Evolutionary conservation across 2,888 invertebrate species (phyloP).

Genomic region (Chaitophorus viminalis): DNA sequence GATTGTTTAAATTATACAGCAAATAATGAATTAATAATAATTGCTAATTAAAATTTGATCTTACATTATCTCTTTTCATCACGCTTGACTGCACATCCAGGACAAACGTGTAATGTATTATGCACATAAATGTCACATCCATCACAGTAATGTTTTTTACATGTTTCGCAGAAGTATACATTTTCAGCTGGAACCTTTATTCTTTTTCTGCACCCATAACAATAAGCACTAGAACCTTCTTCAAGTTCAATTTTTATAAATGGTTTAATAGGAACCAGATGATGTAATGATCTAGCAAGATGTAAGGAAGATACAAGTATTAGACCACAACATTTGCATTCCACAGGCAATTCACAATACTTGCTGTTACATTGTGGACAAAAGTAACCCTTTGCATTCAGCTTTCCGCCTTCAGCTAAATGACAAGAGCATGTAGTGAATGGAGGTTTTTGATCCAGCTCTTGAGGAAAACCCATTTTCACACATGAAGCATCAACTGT

Average conservation of each 20-base stretch:
- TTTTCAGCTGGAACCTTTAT: constrained; percentile 78
- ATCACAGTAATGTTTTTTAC: constrained; percentile 84
- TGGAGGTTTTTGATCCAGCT: constrained; percentile 74
- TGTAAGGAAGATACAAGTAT: constrained; percentile 98
- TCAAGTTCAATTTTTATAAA: constrained; percentile 79
- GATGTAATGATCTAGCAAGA: constrained; percentile 96
- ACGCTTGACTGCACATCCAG: constrained; percentile 80
- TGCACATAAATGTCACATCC: constrained; percentile 97
- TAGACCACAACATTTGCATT: constrained; percentile 94
- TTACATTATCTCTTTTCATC: constrained; percentile 48
- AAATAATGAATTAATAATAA: neutral
- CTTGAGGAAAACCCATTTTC: constrained; percentile 97
- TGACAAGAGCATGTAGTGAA: constrained; percentile 89
- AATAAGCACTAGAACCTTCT: constrained; percentile 66
- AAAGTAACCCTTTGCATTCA: constrained; percentile 82
- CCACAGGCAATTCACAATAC: constrained; percentile 97
- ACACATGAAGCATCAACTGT: constrained; percentile 81
- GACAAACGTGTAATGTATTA: constrained; percentile 93
- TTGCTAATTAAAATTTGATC: neutral
- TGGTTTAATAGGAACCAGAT: constrained; percentile 90
- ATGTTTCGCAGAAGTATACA: constrained; percentile 84
- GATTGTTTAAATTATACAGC: neutral
- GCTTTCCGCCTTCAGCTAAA: constrained; percentile 75
- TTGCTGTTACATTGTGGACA: constrained; percentile 96
- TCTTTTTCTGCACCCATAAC: constrained; percentile 81